Percentiles rank a stretch among this genome's conserved stretches.
Evolutionary conservation across 2,888 invertebrate species (phyloP).

Genomic region (Polyommatus iphigenia): DNA sequence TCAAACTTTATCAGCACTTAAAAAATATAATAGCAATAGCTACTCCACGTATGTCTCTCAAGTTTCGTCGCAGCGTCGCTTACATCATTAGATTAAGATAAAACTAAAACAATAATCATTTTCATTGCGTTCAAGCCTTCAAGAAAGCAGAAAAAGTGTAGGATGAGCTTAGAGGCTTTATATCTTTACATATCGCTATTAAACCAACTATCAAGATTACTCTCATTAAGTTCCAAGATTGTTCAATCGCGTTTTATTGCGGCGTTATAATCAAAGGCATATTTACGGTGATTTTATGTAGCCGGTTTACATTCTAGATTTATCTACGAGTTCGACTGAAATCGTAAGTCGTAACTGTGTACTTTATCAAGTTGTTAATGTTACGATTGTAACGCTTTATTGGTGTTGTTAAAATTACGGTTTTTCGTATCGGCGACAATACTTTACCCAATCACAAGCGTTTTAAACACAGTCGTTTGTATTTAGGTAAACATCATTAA

Average conservation of each 20-base stretch:
- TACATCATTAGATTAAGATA: constrained; percentile 76
- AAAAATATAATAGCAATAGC: constrained; percentile 21
- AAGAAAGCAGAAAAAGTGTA: constrained; percentile 64
- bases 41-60: constrained; percentile 37
- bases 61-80: constrained; percentile 47
- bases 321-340: constrained; percentile 32
- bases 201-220: constrained; percentile 47
- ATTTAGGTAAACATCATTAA: not conserved
- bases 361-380: constrained; percentile 27
- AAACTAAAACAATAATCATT: constrained; percentile 80
- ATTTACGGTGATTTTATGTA: constrained; percentile 46
- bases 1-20: not conserved
- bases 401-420: not conserved
- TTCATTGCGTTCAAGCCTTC: constrained; percentile 70
- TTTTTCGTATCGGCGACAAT: not conserved
- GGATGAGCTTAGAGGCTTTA: constrained; percentile 57
- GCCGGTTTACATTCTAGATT: constrained; percentile 37
- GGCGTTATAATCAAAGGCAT: constrained; percentile 48
- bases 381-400: constrained; percentile 8
- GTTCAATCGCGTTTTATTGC: constrained; percentile 45
- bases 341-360: constrained; percentile 17
- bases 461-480: not conserved
- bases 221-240: constrained; percentile 53
- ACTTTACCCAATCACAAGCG: not conserved
- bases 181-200: constrained; percentile 49